Evolutionary conservation across 64 coral and sea anemone genomes (phyloP).

Genomic region (Stylophora pistillata): DNA sequence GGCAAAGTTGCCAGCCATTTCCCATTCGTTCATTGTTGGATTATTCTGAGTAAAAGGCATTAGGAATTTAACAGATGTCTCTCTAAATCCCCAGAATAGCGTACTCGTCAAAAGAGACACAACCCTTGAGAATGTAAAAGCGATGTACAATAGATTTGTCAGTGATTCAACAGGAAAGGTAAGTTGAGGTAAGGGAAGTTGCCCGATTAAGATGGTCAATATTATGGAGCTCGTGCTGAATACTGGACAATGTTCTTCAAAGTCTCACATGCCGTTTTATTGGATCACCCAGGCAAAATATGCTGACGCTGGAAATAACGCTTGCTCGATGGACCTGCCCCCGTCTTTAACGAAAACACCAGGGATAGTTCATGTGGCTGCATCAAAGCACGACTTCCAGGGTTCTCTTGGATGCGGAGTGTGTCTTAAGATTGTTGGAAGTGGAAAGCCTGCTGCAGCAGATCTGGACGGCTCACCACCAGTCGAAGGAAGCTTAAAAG

Average conservation of each 20-base stretch:
- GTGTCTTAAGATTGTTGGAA: slow-evolving; percentile 51
- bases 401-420: slow-evolving; percentile 66
- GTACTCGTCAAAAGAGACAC: slow-evolving; percentile 28
- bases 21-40: too few relatives aligned
- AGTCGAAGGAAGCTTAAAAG: slow-evolving; percentile 13
- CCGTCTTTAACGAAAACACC: slow-evolving; percentile 26
- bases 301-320: slow-evolving; percentile 48
- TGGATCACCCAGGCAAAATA: slow-evolving; percentile 50
- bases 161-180: slow-evolving; percentile 54
- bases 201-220: not conserved
- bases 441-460: slow-evolving; percentile 28
- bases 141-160: slow-evolving; percentile 65
- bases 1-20: too few relatives aligned
- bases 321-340: slow-evolving; percentile 62
- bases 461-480: slow-evolving; percentile 22
- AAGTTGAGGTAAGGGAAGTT: not conserved
- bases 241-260: not conserved
- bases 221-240: too few relatives aligned
- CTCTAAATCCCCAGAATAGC: slow-evolving; percentile 11
- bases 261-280: not conserved
- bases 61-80: not conserved
- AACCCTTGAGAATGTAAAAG: slow-evolving; percentile 56
- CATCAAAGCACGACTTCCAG: slow-evolving; percentile 38
- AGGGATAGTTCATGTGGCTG: slow-evolving; percentile 38
- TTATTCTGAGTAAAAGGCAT: not conserved